Evolutionary conservation across 1,140 invertebrate genomes (phyloP).

Genomic region (Conus betulinus): DNA sequence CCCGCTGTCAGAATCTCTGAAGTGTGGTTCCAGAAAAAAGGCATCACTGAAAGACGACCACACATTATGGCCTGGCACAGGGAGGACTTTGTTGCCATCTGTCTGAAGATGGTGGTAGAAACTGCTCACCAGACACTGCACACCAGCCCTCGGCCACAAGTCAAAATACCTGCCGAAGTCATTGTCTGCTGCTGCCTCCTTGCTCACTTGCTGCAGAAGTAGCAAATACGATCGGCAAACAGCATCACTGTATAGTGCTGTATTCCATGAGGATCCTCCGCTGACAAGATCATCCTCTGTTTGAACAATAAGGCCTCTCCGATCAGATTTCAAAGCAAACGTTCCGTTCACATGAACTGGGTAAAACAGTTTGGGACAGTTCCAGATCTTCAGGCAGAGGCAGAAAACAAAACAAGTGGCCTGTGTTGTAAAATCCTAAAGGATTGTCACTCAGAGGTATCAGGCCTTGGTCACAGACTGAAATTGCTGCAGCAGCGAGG

Average conservation of each 20-base stretch:
- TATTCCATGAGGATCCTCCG: slow-evolving; percentile 56
- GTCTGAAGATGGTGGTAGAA: slow-evolving; percentile 28
- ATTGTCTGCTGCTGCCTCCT: background rate
- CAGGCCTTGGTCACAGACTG: background rate
- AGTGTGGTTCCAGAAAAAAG: slow-evolving; percentile 7
- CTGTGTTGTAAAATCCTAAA: slow-evolving; percentile 29
- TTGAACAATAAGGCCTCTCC: slow-evolving; percentile 40
- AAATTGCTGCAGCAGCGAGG: slow-evolving; percentile 11
- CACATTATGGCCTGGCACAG: background rate
- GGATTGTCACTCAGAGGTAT: slow-evolving; percentile 21
- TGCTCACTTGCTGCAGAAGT: slow-evolving; percentile 10
- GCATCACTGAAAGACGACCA: slow-evolving; percentile 24
- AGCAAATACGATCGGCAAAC: slow-evolving; percentile 20
- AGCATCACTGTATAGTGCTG: slow-evolving; percentile 43
- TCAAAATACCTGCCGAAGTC: slow-evolving; percentile 17
- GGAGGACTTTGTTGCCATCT: slow-evolving; percentile 11
- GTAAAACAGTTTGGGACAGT: slow-evolving; percentile 17
- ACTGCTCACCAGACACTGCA: background rate
- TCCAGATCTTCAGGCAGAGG: slow-evolving; percentile 53
- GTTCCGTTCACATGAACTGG: slow-evolving; percentile 58
- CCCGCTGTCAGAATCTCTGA: slow-evolving; percentile 26
- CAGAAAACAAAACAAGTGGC: slow-evolving; percentile 55
- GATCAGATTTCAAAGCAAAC: slow-evolving; percentile 59
- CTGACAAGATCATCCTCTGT: slow-evolving; percentile 49
- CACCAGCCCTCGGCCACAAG: slow-evolving; percentile 28